Evolutionary conservation across 2,113 vertebrate species (phyloP).

Genomic region (Ardeotis arabs): DNA sequence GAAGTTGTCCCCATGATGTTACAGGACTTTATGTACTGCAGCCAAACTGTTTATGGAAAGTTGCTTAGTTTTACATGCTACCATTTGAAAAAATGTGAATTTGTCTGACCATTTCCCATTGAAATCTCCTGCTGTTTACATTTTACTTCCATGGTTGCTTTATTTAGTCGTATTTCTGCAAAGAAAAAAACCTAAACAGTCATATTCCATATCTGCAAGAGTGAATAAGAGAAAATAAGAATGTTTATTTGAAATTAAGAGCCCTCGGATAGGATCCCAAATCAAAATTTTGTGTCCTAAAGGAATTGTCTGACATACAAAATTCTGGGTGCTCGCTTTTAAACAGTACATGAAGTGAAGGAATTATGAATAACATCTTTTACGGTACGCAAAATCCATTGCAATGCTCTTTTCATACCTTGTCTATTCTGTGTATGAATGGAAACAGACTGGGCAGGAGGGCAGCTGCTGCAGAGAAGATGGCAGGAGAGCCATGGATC

Average conservation of each 20-base stretch:
- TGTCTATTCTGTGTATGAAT: neutral
- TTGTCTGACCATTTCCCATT: neutral
- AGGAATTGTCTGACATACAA: neutral
- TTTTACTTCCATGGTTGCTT: neutral
- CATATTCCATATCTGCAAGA: neutral
- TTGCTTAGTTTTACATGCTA: neutral
- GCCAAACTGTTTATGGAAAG: neutral
- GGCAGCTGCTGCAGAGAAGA: neutral
- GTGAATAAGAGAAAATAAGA: neutral
- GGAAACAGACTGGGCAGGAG: neutral
- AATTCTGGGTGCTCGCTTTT: neutral
- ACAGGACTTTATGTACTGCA: neutral
- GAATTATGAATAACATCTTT: neutral
- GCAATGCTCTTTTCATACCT: constrained; percentile 35
- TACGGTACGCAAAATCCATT: constrained; percentile 31
- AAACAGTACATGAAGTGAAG: neutral
- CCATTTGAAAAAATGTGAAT: neutral
- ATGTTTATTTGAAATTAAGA: neutral
- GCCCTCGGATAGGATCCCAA: neutral
- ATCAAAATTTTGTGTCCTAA: constrained; percentile 2
- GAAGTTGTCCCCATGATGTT: neutral
- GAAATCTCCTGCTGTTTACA: neutral
- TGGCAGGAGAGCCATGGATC: neutral
- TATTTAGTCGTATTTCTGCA: neutral
- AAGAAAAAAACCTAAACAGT: neutral